Conservation (phyloP, 2,797 vertebrate genomes). For the Schizopygopsis malacanthus region DNA sequence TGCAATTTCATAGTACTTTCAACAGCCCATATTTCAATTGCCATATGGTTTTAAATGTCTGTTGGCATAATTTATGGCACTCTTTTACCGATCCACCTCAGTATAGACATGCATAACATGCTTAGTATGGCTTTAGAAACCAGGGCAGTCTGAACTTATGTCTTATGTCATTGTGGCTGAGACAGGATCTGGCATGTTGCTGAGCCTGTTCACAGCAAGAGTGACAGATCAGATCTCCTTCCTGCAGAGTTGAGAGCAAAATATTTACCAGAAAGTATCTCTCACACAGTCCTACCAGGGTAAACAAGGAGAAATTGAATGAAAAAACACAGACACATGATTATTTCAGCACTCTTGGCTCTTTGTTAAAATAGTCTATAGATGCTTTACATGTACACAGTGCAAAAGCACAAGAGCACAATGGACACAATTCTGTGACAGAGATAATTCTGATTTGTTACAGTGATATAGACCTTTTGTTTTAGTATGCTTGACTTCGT, state of each 20-base stretch:
- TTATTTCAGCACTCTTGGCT: conserved; percentile 72
- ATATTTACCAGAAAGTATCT: conserved; percentile 1
- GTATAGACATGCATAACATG: background rate
- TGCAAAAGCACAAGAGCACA: conserved; percentile 78
- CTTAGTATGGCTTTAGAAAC: conserved; percentile 30
- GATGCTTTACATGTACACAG: conserved; percentile 75
- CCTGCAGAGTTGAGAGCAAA: conserved; percentile 10
- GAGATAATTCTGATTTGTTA: conserved; percentile 72
- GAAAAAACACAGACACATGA: conserved; percentile 20
- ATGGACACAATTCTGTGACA: conserved; percentile 75
- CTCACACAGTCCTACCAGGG: background rate
- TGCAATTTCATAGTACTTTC: background rate
- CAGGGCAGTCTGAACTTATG: conserved; percentile 27
- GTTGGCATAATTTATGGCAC: background rate
- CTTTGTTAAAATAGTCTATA: conserved; percentile 69
- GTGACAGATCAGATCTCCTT: conserved; percentile 15
- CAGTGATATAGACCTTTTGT: conserved; percentile 73
- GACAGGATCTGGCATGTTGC: conserved; percentile 26
- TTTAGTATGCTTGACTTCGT: conserved; percentile 65
- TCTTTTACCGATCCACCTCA: background rate
- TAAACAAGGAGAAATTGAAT: background rate
- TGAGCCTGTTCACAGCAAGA: conserved; percentile 33
- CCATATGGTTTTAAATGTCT: conserved; percentile 12
- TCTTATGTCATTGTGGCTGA: conserved; percentile 38
- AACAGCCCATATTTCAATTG: background rate